Conservation (phyloP, 2,888 invertebrate genomes). For the Shargacucullia verbasci region DNA sequence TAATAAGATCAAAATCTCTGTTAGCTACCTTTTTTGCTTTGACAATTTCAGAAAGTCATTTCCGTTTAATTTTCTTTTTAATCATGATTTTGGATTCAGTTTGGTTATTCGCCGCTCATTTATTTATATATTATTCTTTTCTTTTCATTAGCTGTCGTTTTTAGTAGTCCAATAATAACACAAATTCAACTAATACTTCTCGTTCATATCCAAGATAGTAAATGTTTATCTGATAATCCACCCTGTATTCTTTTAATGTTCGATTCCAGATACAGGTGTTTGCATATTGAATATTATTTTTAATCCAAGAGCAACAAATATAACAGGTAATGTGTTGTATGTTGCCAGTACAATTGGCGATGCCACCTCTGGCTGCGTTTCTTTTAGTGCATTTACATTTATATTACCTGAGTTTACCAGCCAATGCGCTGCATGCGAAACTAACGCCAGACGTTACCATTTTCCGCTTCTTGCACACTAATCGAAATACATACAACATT, state of each 20-base stretch:
- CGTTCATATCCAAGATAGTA: no score
- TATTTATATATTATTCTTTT: no score
- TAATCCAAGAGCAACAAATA: constrained; percentile 17
- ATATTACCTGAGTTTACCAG: constrained; percentile 73
- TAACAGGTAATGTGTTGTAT: constrained; percentile 17
- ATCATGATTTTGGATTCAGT: no score
- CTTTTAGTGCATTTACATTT: constrained; percentile 76
- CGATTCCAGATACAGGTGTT: neutral
- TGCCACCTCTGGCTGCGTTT: constrained; percentile 59
- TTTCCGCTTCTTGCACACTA: constrained; percentile 68
- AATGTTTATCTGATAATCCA: no score
- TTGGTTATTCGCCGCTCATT: no score
- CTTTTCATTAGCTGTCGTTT: no score
- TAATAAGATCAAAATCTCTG: constrained; percentile 11
- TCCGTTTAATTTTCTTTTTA: constrained; percentile 3
- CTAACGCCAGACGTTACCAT: constrained; percentile 56
- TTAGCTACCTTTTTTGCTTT: constrained; percentile 19
- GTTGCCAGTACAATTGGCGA: constrained; percentile 42
- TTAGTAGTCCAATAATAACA: no score
- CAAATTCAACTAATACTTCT: no score
- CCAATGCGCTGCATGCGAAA: constrained; percentile 64
- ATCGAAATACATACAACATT: constrained; percentile 57
- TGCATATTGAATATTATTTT: no score
- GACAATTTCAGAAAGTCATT: neutral
- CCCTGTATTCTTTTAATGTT: no score